Evolutionary conservation across 2,113 vertebrate species (phyloP).

Genomic region (Poicephalus gulielmi): DNA sequence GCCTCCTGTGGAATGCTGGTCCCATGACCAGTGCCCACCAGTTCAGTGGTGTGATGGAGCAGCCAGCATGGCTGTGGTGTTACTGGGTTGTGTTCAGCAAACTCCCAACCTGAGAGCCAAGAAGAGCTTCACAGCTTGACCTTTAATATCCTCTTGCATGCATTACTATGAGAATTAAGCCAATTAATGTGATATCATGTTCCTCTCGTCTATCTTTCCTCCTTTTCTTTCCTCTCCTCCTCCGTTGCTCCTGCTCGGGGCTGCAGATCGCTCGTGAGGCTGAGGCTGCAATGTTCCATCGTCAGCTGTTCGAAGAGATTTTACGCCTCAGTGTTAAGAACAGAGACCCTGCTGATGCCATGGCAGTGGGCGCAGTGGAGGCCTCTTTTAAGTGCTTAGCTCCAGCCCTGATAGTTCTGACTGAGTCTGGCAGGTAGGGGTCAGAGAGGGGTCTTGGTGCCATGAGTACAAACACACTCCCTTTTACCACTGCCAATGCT

Average conservation of each 20-base stretch:
- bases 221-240: constrained; percentile 53
- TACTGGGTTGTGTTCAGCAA: not conserved
- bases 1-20: not conserved
- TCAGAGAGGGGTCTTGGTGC: constrained; percentile 45
- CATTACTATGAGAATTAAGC: constrained; percentile 16
- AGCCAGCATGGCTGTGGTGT: rapidly evolving
- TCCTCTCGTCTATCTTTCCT: constrained; percentile 61
- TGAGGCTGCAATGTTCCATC: constrained; percentile 70
- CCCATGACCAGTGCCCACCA: too few relatives aligned
- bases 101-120: not conserved
- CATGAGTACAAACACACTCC: not conserved
- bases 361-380: constrained; percentile 94
- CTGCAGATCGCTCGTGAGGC: constrained; percentile 83
- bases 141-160: constrained; percentile 1
- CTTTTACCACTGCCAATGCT: not conserved
- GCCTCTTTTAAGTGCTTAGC: constrained; percentile 98
- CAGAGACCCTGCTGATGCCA: constrained; percentile 90
- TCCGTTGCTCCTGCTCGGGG: constrained; percentile 57
- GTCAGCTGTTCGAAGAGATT: constrained; percentile 85
- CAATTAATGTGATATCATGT: constrained; percentile 45
- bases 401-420: constrained; percentile 93
- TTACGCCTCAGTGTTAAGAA: constrained; percentile 74
- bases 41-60: rapidly evolving
- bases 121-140: not conserved
- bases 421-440: constrained; percentile 97